Evolutionary conservation across 2,113 vertebrate species (phyloP).

Genomic region (Psittacus erithacus): DNA sequence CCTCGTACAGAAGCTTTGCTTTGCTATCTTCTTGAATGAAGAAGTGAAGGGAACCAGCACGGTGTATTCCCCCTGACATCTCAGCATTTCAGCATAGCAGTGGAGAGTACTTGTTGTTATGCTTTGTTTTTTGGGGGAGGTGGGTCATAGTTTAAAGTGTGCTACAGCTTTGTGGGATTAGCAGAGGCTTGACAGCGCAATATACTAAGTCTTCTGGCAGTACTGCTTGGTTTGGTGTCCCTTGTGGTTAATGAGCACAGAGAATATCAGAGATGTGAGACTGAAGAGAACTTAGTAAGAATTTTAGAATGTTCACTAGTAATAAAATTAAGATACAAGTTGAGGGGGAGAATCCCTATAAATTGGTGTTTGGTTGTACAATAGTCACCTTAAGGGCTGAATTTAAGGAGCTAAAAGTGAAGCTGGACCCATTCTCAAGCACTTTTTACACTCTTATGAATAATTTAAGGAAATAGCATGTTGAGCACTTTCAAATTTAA

Average conservation of each 20-base stretch:
- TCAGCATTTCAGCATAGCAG: background rate
- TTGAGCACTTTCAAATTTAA: background rate
- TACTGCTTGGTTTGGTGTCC: background rate
- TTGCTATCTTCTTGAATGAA: background rate
- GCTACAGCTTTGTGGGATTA: background rate
- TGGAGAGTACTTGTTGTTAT: background rate
- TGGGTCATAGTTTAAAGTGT: background rate
- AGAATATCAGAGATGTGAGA: background rate
- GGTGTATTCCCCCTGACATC: background rate
- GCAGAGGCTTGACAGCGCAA: background rate
- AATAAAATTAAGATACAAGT: background rate
- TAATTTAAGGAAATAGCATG: constrained; percentile 8
- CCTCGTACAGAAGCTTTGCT: background rate
- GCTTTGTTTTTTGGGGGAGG: background rate
- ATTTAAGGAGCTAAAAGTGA: constrained; percentile 24
- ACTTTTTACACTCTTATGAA: constrained; percentile 22
- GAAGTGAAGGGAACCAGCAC: background rate
- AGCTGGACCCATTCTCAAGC: constrained; percentile 23
- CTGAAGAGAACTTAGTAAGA: background rate
- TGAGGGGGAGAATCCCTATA: background rate
- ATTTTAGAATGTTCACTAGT: background rate
- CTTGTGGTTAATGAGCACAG: background rate
- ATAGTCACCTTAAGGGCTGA: background rate
- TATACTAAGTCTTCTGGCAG: background rate
- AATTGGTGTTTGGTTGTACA: background rate